phyloP scores from a whole-genome alignment of 2,888 invertebrate genomes.

The Tribolium freemani region DNA sequence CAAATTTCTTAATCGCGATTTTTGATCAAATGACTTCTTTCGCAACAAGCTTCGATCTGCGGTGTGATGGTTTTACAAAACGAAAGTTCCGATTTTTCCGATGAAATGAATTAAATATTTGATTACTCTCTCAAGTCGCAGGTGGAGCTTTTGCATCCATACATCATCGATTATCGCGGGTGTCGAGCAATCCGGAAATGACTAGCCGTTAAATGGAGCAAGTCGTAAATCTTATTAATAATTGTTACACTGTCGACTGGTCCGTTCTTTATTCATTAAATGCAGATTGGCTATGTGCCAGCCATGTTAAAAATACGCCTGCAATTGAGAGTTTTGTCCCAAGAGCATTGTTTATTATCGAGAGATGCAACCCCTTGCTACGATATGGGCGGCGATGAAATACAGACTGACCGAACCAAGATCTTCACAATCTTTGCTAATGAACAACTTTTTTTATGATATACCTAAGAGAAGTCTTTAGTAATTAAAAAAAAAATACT shows the following conservation, averaged over 20 bases:
- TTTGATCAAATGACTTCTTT: neutral
- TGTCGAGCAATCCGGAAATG: constrained; percentile 51
- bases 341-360: constrained; percentile 61
- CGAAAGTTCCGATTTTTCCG: too few relatives aligned
- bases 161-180: constrained; percentile 50
- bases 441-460: too few relatives aligned
- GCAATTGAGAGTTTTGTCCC: constrained; percentile 63
- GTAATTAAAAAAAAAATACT: too few relatives aligned
- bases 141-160: constrained; percentile 30
- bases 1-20: constrained; percentile 21
- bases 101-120: too few relatives aligned
- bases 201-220: constrained; percentile 53
- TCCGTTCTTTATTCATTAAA: constrained; percentile 53
- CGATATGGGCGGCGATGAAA: too few relatives aligned
- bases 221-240: constrained; percentile 58
- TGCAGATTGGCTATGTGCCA: constrained; percentile 52
- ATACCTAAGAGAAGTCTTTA: too few relatives aligned
- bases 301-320: constrained; percentile 53
- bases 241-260: constrained; percentile 46
- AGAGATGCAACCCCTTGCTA: constrained; percentile 54
- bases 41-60: neutral
- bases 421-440: too few relatives aligned
- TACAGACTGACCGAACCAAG: too few relatives aligned
- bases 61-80: too few relatives aligned
- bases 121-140: neutral